Conservation (phyloP, 2,888 invertebrate genomes). For the Xanthorhoe spadicearia region DNA sequence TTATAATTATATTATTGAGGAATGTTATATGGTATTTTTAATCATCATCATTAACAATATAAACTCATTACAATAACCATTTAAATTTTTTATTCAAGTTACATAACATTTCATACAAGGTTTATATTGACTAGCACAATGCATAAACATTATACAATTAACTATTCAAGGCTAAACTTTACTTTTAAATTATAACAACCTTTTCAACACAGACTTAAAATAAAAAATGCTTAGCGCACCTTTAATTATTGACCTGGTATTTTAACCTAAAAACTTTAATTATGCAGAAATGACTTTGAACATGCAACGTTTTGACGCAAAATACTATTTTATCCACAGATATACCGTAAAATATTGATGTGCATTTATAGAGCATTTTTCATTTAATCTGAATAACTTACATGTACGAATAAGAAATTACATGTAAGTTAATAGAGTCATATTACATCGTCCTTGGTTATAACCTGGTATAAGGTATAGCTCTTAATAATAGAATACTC, state of each 20-base stretch:
- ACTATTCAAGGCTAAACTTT: background rate
- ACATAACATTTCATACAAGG: background rate
- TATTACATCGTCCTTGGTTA: too few relatives aligned
- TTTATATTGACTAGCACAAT: background rate
- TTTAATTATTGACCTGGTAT: constrained; percentile 32
- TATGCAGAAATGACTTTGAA: constrained; percentile 38
- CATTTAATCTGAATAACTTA: background rate
- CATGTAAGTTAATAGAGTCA: too few relatives aligned
- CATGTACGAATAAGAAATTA: too few relatives aligned
- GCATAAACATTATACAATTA: background rate
- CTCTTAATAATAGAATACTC: too few relatives aligned
- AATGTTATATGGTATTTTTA: too few relatives aligned
- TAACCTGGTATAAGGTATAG: too few relatives aligned
- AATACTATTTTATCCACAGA: constrained; percentile 12
- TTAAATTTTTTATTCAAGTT: too few relatives aligned
- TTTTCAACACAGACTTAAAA: constrained; percentile 3
- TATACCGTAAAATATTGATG: background rate
- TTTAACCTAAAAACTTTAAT: constrained; percentile 28
- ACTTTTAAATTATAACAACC: background rate
- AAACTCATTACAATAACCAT: too few relatives aligned
- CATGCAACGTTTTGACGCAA: constrained; percentile 40
- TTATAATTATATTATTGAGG: too few relatives aligned
- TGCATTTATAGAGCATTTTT: constrained; percentile 5
- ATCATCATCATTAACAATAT: too few relatives aligned
- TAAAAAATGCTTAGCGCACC: constrained; percentile 15